Conservation (phyloP, 2,113 vertebrate species). For the Campylomormyrus tamandua region DNA sequence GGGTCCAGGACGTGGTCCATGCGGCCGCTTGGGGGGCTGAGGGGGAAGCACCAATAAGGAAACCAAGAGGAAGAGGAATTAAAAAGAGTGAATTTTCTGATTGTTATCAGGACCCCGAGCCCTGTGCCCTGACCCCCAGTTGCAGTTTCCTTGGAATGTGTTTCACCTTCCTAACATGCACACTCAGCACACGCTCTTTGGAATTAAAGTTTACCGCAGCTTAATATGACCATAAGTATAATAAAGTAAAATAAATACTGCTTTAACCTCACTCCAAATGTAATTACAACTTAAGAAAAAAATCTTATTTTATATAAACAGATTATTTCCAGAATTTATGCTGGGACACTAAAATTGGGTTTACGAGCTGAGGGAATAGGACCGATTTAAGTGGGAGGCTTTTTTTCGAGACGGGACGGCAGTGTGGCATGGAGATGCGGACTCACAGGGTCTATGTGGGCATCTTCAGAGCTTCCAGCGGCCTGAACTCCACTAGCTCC, state of each 20-base stretch:
- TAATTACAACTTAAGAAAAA: not conserved
- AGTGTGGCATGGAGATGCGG: not conserved
- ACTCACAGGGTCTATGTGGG: not conserved
- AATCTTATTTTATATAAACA: not conserved
- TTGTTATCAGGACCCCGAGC: not conserved
- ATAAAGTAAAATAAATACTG: not conserved
- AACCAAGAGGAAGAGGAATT: not conserved
- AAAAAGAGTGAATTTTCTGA: not conserved
- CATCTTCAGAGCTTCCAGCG: not conserved
- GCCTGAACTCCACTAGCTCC: not conserved
- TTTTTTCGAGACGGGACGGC: not conserved
- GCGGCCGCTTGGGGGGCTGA: not conserved
- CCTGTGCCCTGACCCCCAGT: not conserved
- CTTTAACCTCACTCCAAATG: not conserved
- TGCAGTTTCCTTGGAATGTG: not conserved
- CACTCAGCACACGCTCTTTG: constrained; percentile 1
- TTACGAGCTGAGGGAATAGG: not conserved
- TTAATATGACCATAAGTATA: not conserved
- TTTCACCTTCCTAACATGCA: not conserved
- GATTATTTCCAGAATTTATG: not conserved
- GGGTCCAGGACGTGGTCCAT: not conserved
- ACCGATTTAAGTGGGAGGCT: too few species aligned
- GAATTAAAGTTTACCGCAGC: not conserved
- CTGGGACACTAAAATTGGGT: not conserved
- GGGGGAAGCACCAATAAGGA: not conserved